Conservation (phyloP, 2,888 invertebrate species). For the Drosophila emarginata region DNA sequence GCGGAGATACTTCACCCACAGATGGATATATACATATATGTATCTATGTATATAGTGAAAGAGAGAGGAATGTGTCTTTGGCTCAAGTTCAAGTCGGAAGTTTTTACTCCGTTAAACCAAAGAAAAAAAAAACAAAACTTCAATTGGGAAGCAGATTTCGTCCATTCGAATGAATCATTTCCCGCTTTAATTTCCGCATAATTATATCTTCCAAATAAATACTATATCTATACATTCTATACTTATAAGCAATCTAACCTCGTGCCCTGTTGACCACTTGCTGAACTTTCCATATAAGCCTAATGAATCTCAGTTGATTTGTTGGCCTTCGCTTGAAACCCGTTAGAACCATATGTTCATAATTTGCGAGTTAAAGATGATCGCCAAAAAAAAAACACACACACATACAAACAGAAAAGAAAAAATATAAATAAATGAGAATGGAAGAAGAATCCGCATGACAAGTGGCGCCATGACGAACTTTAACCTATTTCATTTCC, state of each 20-base stretch:
- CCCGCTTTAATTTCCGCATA: slow-evolving; percentile 40
- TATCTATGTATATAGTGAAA: neutral
- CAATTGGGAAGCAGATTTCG: slow-evolving; percentile 15
- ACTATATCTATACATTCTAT: slow-evolving; percentile 23
- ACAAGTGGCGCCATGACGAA: slow-evolving; percentile 62
- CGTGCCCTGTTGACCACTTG: slow-evolving; percentile 76
- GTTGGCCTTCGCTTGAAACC: slow-evolving; percentile 36
- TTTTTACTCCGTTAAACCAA: neutral
- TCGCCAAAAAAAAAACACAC: slow-evolving; percentile 38
- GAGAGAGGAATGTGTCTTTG: neutral
- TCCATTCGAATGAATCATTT: slow-evolving; percentile 29
- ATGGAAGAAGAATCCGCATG: slow-evolving; percentile 8
- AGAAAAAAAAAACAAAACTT: neutral
- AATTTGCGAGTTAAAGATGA: slow-evolving; percentile 46
- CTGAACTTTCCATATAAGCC: slow-evolving; percentile 56
- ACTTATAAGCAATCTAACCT: slow-evolving; percentile 54
- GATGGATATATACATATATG: neutral
- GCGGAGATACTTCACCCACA: slow-evolving; percentile 4
- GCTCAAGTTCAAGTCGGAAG: slow-evolving; percentile 1
- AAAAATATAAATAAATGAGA: neutral
- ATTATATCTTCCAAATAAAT: slow-evolving; percentile 25
- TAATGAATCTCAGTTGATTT: slow-evolving; percentile 3
- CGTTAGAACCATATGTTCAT: slow-evolving; percentile 59
- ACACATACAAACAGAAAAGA: neutral
- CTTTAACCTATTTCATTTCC: slow-evolving; percentile 77